Conservation (phyloP, 2,888 invertebrate genomes). For the Axea sp. region DNA sequence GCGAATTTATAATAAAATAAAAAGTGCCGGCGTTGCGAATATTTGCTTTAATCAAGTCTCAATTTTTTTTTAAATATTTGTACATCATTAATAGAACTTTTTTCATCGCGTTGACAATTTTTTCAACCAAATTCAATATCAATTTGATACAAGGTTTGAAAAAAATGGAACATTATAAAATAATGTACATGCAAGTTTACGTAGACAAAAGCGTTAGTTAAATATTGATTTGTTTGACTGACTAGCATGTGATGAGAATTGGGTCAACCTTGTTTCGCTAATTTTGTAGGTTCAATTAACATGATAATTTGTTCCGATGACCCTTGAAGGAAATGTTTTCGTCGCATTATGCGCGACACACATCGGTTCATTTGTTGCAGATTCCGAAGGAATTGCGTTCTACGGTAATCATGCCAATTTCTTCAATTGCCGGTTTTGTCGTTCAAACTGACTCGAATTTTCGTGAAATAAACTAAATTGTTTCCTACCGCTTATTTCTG, state of each 20-base stretch:
- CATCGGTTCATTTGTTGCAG: constrained; percentile 5
- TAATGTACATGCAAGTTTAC: constrained; percentile 13
- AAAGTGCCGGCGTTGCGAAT: constrained; percentile 19
- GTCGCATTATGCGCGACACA: too few species aligned
- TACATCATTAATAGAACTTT: constrained; percentile 20
- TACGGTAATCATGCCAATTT: constrained; percentile 8
- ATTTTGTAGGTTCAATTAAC: constrained; percentile 41
- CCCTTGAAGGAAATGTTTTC: constrained; percentile 33
- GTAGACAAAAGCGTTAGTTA: constrained; percentile 21
- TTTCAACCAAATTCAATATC: too few species aligned
- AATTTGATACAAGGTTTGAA: too few species aligned
- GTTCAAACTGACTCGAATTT: too few species aligned
- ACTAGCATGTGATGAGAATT: constrained; percentile 25
- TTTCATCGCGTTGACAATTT: background rate
- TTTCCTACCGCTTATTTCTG: too few species aligned
- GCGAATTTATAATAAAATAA: constrained; percentile 32
- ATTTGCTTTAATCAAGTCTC: too few species aligned
- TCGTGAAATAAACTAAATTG: too few species aligned
- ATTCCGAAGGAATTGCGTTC: constrained; percentile 6
- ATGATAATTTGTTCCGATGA: constrained; percentile 26
- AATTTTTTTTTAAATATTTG: constrained; percentile 16
- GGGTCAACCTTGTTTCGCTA: constrained; percentile 48
- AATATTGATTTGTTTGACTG: constrained; percentile 26
- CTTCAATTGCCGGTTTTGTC: too few species aligned
- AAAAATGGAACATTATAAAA: constrained; percentile 9